Conservation (phyloP, 2,888 invertebrate species). For the Andrena flavipes region DNA sequence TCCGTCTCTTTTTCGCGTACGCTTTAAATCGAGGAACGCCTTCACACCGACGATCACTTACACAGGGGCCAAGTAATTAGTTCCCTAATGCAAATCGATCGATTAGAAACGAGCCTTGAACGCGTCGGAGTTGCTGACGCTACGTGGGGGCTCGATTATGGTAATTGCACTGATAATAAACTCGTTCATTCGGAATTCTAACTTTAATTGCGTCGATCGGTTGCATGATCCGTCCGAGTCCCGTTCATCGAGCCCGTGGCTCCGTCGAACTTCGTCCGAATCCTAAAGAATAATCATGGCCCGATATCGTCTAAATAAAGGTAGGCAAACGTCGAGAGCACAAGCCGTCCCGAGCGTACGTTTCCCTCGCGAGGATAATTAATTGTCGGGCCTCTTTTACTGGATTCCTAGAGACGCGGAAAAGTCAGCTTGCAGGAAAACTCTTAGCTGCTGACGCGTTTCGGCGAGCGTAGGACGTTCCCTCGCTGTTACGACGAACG, state of each 20-base stretch:
- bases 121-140: constrained; percentile 44
- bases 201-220: constrained; percentile 37
- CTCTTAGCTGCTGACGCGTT: neutral
- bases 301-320: neutral
- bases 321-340: neutral
- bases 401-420: constrained; percentile 10
- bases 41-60: constrained; percentile 72
- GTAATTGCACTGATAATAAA: constrained; percentile 63
- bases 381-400: neutral
- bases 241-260: constrained; percentile 32
- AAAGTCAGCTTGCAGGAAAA: constrained; percentile 22
- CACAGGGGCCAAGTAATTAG: constrained; percentile 76
- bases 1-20: constrained; percentile 13
- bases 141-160: constrained; percentile 63
- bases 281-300: neutral
- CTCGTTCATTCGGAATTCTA: constrained; percentile 48
- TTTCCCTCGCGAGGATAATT: constrained; percentile 6
- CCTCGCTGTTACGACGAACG: constrained; percentile 16
- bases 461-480: neutral
- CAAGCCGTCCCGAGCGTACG: neutral
- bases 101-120: constrained; percentile 57
- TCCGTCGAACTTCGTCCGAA: neutral
- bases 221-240: constrained; percentile 28
- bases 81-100: constrained; percentile 70
- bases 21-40: constrained; percentile 61